Percentiles rank a stretch among this genome's conserved stretches.
These are phyloP conservation scores for Rhinoraja longicauda DNA, from an alignment of 2,797 vertebrate genomes.

Conservation along the genomic window DNA sequence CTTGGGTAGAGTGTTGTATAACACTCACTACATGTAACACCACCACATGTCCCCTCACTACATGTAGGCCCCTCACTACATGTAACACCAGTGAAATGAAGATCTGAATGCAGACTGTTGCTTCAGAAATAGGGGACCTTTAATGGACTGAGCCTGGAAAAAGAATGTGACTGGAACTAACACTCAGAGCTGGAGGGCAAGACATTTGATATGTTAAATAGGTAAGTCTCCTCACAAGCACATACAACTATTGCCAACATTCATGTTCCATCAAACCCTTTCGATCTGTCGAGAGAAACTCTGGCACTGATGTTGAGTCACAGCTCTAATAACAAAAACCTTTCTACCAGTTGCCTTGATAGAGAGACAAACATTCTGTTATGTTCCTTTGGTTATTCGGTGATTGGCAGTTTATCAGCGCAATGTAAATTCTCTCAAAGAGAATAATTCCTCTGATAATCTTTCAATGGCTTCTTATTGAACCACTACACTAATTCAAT, in stretches of 20 bases:
- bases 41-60: too few relatives aligned
- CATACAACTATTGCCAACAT: not conserved
- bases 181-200: too few relatives aligned
- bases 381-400: not conserved
- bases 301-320: not conserved
- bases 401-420: too few relatives aligned
- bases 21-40: not conserved
- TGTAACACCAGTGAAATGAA: too few relatives aligned
- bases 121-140: too few relatives aligned
- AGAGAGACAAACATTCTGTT: not conserved
- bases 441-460: not conserved
- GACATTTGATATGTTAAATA: not conserved
- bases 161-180: too few relatives aligned
- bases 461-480: not conserved
- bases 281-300: not conserved
- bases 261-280: conserved; percentile 4
- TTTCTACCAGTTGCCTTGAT: not conserved
- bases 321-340: not conserved
- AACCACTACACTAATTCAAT: too few relatives aligned
- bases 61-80: too few relatives aligned
- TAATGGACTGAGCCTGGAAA: too few relatives aligned
- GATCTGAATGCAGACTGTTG: too few relatives aligned
- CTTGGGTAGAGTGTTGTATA: not conserved
- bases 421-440: too few relatives aligned
- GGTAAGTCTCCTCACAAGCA: too few relatives aligned